phyloP scores from a whole-genome alignment of 2,888 invertebrate genomes.

The Scaptomyza caliginosa region DNA sequence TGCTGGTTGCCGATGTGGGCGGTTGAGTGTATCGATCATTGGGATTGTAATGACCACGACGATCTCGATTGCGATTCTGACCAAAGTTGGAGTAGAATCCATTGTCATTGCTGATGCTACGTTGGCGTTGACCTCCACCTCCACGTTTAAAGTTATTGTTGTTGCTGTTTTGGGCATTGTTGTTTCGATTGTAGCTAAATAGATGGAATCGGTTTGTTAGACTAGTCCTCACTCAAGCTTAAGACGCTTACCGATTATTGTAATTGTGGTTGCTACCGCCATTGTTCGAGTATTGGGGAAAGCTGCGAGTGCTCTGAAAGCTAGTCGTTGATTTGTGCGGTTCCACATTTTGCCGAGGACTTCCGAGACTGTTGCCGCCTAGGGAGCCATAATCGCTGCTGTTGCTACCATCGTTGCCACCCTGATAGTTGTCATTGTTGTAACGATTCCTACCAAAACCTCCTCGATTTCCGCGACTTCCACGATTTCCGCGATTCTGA shows the following conservation, averaged over 20 bases:
- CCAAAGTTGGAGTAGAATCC: conserved; percentile 79
- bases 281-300: conserved; percentile 35
- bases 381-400: conserved; percentile 37
- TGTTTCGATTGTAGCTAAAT: conserved; percentile 13
- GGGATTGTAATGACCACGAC: conserved; percentile 70
- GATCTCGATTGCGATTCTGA: conserved; percentile 73
- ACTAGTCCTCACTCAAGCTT: neutral
- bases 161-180: conserved; percentile 49
- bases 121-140: conserved; percentile 41
- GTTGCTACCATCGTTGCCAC: conserved; percentile 33
- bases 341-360: conserved; percentile 28
- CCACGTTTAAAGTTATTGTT: conserved; percentile 50
- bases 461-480: conserved; percentile 23
- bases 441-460: neutral
- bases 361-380: conserved; percentile 39
- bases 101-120: conserved; percentile 67
- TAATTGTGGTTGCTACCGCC: conserved; percentile 12
- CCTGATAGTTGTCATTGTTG: neutral
- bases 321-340: conserved; percentile 33
- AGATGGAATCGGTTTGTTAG: neutral
- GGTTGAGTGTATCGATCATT: conserved; percentile 25
- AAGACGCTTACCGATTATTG: conserved; percentile 48
- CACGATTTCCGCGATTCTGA: conserved; percentile 31
- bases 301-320: conserved; percentile 57
- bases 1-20: neutral